These are phyloP conservation scores for Xerus rutilus DNA, from an alignment of 2,797 vertebrate genomes.

Conservation along the genomic window DNA sequence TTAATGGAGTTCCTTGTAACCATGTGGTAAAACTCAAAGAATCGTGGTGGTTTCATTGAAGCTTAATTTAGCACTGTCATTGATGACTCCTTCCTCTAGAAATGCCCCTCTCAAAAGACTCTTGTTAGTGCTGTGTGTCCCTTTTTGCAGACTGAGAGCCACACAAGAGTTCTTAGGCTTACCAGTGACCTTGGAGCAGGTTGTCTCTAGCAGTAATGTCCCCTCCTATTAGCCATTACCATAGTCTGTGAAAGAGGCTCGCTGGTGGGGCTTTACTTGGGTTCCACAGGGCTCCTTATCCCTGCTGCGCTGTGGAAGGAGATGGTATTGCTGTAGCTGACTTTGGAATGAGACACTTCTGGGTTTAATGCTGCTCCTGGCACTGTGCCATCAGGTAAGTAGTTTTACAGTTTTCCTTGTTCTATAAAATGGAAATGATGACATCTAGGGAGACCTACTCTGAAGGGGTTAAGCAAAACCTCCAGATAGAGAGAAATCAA, in stretches of 20 bases:
- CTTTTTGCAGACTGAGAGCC: not conserved
- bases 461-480: not conserved
- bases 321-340: not conserved
- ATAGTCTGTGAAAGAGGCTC: too few relatives aligned
- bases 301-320: fast-evolving
- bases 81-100: not conserved
- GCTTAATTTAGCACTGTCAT: not conserved
- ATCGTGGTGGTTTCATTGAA: not conserved
- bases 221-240: not conserved
- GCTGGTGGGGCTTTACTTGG: not conserved
- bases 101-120: not conserved
- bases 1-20: not conserved
- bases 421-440: not conserved
- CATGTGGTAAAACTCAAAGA: not conserved
- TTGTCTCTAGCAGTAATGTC: too few relatives aligned
- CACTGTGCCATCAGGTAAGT: not conserved
- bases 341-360: not conserved
- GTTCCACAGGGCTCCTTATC: fast-evolving
- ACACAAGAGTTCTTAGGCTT: not conserved
- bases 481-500: not conserved
- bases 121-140: not conserved
- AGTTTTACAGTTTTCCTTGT: not conserved
- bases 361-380: not conserved
- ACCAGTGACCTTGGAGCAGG: not conserved
- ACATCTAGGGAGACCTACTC: not conserved